Conservation (phyloP, 2,888 invertebrate genomes). For the Tetropium fuscum region DNA sequence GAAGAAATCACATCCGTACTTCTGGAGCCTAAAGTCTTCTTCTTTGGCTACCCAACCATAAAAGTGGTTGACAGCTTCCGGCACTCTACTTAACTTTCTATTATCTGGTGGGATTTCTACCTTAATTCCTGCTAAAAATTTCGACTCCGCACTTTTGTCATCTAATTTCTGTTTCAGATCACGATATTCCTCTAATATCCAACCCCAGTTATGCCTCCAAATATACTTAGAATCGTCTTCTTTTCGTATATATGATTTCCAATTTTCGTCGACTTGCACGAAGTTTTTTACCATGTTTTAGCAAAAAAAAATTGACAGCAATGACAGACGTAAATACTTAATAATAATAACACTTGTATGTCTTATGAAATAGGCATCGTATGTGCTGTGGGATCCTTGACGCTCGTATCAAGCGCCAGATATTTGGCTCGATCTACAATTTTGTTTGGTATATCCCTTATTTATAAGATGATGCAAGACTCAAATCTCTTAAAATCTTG, state of each 20-base stretch:
- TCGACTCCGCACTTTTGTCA: slow-evolving; percentile 29
- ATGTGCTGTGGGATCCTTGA: too few species aligned
- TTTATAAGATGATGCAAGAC: too few species aligned
- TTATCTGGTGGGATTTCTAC: slow-evolving; percentile 16
- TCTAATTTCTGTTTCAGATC: slow-evolving; percentile 30
- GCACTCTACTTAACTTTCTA: slow-evolving; percentile 28
- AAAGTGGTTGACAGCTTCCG: slow-evolving; percentile 27
- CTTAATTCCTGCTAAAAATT: slow-evolving; percentile 21
- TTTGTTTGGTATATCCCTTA: too few species aligned
- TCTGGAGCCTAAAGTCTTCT: slow-evolving; percentile 25
- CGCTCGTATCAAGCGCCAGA: too few species aligned
- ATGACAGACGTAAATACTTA: too few species aligned
- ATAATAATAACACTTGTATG: too few species aligned
- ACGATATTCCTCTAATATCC: neutral
- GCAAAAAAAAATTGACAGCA: too few species aligned
- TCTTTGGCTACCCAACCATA: slow-evolving; percentile 35
- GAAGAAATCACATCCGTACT: slow-evolving; percentile 32
- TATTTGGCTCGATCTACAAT: too few species aligned
- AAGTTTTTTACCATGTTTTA: too few species aligned
- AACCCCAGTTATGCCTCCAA: slow-evolving; percentile 1
- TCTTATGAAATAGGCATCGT: too few species aligned
- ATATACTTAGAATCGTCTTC: neutral
- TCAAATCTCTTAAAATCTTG: too few species aligned
- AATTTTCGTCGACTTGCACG: neutral
- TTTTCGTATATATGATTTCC: neutral